Percentiles rank a stretch among this genome's conserved stretches.
phyloP scores from a whole-genome alignment of 2,113 vertebrate species.

The Cinclus cinclus region DNA sequence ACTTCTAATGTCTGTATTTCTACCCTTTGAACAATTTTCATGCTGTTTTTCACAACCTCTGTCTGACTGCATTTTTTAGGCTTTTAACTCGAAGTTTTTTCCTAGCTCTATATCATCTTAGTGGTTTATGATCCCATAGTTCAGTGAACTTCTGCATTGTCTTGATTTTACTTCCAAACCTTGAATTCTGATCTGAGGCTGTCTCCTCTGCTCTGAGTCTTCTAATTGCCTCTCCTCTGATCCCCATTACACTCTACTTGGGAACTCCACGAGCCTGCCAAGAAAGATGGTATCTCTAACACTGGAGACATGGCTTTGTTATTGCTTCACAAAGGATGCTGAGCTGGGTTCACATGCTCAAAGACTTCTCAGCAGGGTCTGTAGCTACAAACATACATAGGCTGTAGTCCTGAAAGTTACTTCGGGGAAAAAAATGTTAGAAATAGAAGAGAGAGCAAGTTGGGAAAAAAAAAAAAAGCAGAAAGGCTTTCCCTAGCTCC shows the following conservation, averaged over 20 bases:
- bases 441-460: background rate
- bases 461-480: background rate
- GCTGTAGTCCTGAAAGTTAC: background rate
- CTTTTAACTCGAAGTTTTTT: slow-evolving; percentile 14
- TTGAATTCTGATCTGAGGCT: slow-evolving; percentile 21
- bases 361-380: background rate
- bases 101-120: background rate
- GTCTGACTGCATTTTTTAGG: background rate
- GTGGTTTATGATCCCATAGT: slow-evolving; percentile 13
- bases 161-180: slow-evolving; percentile 18
- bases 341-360: background rate
- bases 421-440: background rate
- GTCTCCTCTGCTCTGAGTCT: background rate
- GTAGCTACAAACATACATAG: background rate
- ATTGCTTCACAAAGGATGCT: background rate
- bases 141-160: slow-evolving; percentile 29
- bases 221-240: slow-evolving; percentile 8
- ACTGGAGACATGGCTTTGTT: background rate
- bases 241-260: background rate
- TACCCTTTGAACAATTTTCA: slow-evolving; percentile 20
- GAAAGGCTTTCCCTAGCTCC: background rate
- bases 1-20: background rate
- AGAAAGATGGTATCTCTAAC: background rate
- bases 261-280: background rate
- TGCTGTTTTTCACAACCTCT: slow-evolving; percentile 16